Conservation (phyloP, 2,797 vertebrate genomes). For the Lerista edwardsae region DNA sequence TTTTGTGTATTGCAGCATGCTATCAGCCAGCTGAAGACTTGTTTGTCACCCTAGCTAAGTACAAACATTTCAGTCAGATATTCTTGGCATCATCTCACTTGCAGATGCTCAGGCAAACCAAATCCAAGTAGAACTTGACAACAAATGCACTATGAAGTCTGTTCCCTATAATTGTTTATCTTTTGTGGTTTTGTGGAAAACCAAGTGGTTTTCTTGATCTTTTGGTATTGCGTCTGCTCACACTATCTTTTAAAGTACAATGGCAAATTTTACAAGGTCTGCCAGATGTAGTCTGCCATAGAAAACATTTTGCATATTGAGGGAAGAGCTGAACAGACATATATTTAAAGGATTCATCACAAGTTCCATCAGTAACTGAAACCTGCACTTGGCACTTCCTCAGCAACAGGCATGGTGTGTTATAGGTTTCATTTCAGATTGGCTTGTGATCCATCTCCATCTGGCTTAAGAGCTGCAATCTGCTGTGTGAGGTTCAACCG, state of each 20-base stretch:
- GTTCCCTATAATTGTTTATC: slow-evolving; percentile 62
- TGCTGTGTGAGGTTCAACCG: slow-evolving; percentile 54
- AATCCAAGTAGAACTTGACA: slow-evolving; percentile 61
- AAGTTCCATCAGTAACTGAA: slow-evolving; percentile 48
- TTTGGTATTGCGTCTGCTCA: slow-evolving; percentile 43
- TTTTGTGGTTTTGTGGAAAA: too few relatives aligned
- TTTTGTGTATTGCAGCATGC: background rate
- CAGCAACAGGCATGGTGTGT: slow-evolving; percentile 51
- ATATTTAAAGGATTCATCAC: slow-evolving; percentile 42
- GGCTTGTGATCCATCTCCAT: slow-evolving; percentile 69
- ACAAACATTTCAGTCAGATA: slow-evolving; percentile 48
- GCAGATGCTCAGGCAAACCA: slow-evolving; percentile 62
- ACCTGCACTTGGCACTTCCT: slow-evolving; percentile 20
- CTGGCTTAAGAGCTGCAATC: slow-evolving; percentile 64
- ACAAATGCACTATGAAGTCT: slow-evolving; percentile 53
- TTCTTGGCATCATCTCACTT: slow-evolving; percentile 55
- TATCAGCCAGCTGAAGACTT: slow-evolving; percentile 39
- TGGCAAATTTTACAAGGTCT: slow-evolving; percentile 29
- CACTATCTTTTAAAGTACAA: slow-evolving; percentile 13
- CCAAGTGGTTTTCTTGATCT: too few relatives aligned
- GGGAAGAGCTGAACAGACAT: slow-evolving; percentile 22
- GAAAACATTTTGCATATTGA: slow-evolving; percentile 37
- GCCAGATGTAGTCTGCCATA: slow-evolving; percentile 40
- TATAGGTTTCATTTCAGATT: slow-evolving; percentile 66
- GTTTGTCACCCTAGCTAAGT: slow-evolving; percentile 49